These are phyloP conservation scores for Hipposideros armiger DNA, from an alignment of 2,113 vertebrate species.

Conservation along the genomic window DNA sequence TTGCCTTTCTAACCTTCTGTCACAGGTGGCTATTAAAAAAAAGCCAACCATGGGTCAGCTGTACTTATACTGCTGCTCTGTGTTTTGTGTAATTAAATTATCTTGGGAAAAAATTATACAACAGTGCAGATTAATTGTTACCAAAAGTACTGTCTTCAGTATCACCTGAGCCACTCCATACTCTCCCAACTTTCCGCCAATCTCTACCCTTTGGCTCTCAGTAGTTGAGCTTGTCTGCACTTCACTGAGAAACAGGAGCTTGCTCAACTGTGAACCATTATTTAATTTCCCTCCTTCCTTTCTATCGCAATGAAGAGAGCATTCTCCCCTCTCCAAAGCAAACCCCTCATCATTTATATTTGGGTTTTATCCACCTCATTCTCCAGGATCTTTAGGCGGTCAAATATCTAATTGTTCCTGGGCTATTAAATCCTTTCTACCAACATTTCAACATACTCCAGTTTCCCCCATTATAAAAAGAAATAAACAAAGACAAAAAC, in stretches of 20 bases:
- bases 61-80: neutral
- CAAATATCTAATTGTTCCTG: neutral
- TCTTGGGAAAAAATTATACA: neutral
- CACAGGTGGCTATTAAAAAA: neutral
- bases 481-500: neutral
- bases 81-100: neutral
- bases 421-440: neutral
- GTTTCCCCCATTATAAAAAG: neutral
- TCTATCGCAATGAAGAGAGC: neutral
- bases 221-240: neutral
- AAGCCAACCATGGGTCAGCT: neutral
- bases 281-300: neutral
- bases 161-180: neutral
- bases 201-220: no score
- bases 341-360: neutral
- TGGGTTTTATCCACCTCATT: neutral
- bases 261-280: fast-evolving
- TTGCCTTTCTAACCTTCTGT: neutral
- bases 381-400: neutral
- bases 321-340: neutral
- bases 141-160: neutral
- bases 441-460: neutral
- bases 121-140: neutral
- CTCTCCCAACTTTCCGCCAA: neutral
- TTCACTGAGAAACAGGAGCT: neutral